Percentiles rank a stretch among this genome's conserved stretches.
phyloP scores from a whole-genome alignment of 23 tunicate species.

The Phallusia fumigata region DNA sequence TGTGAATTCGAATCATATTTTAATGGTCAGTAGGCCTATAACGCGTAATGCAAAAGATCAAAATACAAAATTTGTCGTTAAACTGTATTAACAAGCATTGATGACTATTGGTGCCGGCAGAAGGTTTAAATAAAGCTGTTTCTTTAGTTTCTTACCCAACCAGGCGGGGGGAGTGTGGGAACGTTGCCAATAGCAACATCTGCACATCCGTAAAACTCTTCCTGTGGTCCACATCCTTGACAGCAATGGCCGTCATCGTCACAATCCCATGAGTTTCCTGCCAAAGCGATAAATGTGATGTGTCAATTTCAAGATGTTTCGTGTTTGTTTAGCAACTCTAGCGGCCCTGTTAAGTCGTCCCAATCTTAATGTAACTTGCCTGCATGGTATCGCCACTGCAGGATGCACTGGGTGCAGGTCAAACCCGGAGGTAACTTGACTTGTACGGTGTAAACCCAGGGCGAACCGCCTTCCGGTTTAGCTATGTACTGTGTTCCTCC shows the following conservation, averaged over 20 bases:
- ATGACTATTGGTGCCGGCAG: not conserved
- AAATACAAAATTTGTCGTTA: too few species aligned
- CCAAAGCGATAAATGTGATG: not conserved
- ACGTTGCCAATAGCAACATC: constrained; percentile 61
- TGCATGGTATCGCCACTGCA: constrained; percentile 81
- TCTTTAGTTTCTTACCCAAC: constrained; percentile 21
- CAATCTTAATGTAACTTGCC: constrained; percentile 17
- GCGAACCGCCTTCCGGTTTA: not conserved
- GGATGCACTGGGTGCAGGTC: constrained; percentile 62
- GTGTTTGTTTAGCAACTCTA: too few species aligned
- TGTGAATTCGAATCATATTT: too few species aligned
- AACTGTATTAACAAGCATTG: not conserved
- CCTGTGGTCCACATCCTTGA: constrained; percentile 68
- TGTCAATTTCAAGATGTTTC: not conserved
- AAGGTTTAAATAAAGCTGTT: not conserved
- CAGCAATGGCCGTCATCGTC: constrained; percentile 51
- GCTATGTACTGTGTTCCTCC: constrained; percentile 32
- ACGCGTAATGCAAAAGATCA: too few species aligned
- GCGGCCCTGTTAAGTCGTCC: not conserved
- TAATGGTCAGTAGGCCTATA: too few species aligned
- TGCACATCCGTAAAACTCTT: constrained; percentile 83
- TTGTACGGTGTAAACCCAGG: constrained; percentile 16
- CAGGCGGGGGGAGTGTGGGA: constrained; percentile 27
- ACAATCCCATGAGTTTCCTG: constrained; percentile 70
- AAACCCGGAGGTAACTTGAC: constrained; percentile 44